Percentiles rank a stretch among this genome's conserved stretches.
phyloP scores from a whole-genome alignment of 2,888 invertebrate genomes.

The Lithodes maja region DNA sequence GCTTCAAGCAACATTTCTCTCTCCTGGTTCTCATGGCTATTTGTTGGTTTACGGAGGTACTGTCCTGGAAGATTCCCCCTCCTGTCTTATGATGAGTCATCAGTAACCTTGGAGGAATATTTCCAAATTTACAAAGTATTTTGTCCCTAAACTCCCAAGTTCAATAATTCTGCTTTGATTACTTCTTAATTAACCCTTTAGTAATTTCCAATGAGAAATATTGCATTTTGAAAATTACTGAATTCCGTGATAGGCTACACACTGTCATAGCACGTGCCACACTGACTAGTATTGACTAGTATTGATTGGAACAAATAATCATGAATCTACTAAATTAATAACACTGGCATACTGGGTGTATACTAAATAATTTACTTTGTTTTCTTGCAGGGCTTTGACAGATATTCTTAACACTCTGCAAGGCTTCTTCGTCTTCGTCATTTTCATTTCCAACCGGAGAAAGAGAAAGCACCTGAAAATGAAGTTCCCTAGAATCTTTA shows the following conservation, averaged over 20 bases:
- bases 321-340: background rate
- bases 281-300: background rate
- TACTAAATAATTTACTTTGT: background rate
- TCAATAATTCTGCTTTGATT: too few relatives aligned
- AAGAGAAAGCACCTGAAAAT: conserved; percentile 31
- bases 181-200: too few relatives aligned
- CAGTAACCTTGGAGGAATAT: too few relatives aligned
- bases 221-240: too few relatives aligned
- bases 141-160: too few relatives aligned
- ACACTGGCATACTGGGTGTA: background rate
- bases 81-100: conserved; percentile 42
- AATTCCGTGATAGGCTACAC: background rate
- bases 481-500: background rate
- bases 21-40: conserved; percentile 39
- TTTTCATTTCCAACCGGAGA: conserved; percentile 36
- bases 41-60: conserved; percentile 47
- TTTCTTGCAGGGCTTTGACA: conserved; percentile 33
- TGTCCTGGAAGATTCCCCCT: conserved; percentile 53
- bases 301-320: background rate
- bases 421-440: conserved; percentile 48
- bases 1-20: conserved; percentile 52
- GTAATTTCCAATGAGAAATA: too few relatives aligned
- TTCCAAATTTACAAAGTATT: too few relatives aligned
- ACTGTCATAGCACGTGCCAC: too few relatives aligned
- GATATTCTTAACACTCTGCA: conserved; percentile 50